These are phyloP conservation scores for Bryconaethiops microstoma DNA, from an alignment of 2,797 vertebrate species.

Conservation along the genomic window DNA sequence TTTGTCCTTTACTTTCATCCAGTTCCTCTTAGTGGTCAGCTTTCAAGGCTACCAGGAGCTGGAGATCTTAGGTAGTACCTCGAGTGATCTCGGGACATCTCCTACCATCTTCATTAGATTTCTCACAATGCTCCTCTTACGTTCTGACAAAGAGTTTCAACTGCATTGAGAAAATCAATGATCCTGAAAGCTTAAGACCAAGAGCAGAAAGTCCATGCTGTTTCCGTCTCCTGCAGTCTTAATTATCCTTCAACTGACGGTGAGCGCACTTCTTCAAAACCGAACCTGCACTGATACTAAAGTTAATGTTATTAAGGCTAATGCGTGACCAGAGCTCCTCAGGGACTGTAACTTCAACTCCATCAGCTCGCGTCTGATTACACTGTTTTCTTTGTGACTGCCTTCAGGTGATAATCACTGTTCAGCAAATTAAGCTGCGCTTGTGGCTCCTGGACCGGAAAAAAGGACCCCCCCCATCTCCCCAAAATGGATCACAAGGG, in stretches of 20 bases:
- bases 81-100: not conserved
- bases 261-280: not conserved
- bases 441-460: not conserved
- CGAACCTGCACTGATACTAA: not conserved
- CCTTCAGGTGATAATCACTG: constrained; percentile 4
- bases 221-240: constrained; percentile 2
- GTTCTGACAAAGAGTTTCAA: not conserved
- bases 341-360: not conserved
- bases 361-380: constrained; percentile 22
- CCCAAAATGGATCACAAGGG: constrained; percentile 11
- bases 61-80: too few relatives aligned
- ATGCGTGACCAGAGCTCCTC: constrained; percentile 17
- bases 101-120: not conserved
- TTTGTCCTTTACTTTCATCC: too few relatives aligned
- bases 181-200: not conserved
- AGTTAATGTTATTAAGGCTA: constrained; percentile 31
- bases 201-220: not conserved
- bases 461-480: not conserved
- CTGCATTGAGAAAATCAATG: not conserved
- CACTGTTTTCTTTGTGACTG: not conserved
- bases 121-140: too few relatives aligned
- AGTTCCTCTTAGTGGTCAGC: not conserved
- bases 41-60: not conserved
- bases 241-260: not conserved
- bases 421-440: not conserved